Percentiles rank a stretch among this genome's conserved stretches.
Evolutionary conservation across 2,113 vertebrate species (phyloP).

Genomic region (Tragulus kanchil): DNA sequence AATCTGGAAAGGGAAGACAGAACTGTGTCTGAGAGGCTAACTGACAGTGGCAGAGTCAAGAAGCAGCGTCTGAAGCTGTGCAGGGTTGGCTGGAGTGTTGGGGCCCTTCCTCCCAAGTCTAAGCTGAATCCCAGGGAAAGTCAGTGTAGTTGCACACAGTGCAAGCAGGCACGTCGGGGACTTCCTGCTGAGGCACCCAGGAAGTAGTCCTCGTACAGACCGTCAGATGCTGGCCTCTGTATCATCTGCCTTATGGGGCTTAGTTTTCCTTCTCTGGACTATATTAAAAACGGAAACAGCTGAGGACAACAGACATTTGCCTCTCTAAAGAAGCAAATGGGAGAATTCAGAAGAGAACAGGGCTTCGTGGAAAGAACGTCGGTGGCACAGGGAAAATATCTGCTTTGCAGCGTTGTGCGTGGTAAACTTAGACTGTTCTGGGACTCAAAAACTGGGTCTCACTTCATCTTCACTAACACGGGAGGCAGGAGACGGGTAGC

Average conservation of each 20-base stretch:
- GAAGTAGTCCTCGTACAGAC: not conserved
- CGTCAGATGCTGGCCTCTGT: not conserved
- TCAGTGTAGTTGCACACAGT: rapidly evolving
- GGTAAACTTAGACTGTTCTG: conserved; percentile 9
- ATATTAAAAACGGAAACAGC: conserved; percentile 37
- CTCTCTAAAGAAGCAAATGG: conserved; percentile 45
- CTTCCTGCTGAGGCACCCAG: not conserved
- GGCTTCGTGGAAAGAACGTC: conserved; percentile 36
- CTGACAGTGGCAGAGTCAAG: not conserved
- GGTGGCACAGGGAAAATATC: conserved; percentile 44
- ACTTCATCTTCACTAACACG: not conserved
- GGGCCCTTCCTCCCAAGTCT: not conserved
- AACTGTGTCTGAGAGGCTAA: not conserved
- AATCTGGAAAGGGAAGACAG: not conserved
- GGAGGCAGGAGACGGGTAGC: conserved; percentile 12
- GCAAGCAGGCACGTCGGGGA: not conserved
- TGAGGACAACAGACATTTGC: not conserved
- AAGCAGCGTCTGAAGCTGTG: not conserved
- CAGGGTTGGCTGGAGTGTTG: too few species aligned
- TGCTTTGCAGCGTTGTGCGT: not conserved
- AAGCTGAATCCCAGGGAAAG: not conserved
- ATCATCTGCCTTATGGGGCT: not conserved
- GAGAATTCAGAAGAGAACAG: conserved; percentile 47
- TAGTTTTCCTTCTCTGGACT: not conserved
- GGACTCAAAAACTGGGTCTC: not conserved